Evolutionary conservation across 2,113 vertebrate species (phyloP), one percentile per base, ranked within the genome.

Genomic region (Parus major): DNA sequence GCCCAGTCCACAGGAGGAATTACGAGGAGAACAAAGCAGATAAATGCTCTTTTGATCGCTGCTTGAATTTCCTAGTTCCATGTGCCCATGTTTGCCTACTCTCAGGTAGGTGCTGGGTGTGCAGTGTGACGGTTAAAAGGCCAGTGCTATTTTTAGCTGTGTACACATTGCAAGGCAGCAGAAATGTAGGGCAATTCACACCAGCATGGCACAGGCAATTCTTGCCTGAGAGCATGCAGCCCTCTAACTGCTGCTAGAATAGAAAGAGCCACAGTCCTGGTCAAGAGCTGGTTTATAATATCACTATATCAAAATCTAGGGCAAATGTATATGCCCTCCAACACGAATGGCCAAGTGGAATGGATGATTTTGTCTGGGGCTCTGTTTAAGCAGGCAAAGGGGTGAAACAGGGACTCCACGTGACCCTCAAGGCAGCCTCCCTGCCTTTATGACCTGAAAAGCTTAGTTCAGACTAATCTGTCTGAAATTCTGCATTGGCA

Each of bases 131-230:
- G 21, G 76, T 39, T 90, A 78, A 96, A 96, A 93, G 80, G 72
- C 65, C 57, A 57, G 50, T 2, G 49, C 61, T 96, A 93, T 94
- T 96, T 94, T 93, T 88, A 95, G 76, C 60, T 2, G 0, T 29
- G 85, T 70, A 95, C 89, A 91, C 92, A 83, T 41, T 65, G 73
- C 79, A 83, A 80, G 44, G 88, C n/a, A 86, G 82, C 39, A 95
- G 60, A 60, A 96, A 95, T 88, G 57, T 88, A 95, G 90, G 84
- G n/a, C 92, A 92, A 77, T 63, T 91, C 93, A 90, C 71, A 57
- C 33, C 36, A n/a, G 65, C 57, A 49, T 18, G 0, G 83, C 61
- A 79, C 33, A 31, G 33, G n/a, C 82, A 81, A 59, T 31, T 63
- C 55, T 39, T 65, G 50, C 80, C 79, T 61, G 41, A 71, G 86